Percentiles rank a stretch among this genome's conserved stretches.
Evolutionary conservation across 2,113 vertebrate species (phyloP).

Genomic region (Anas platyrhynchos): DNA sequence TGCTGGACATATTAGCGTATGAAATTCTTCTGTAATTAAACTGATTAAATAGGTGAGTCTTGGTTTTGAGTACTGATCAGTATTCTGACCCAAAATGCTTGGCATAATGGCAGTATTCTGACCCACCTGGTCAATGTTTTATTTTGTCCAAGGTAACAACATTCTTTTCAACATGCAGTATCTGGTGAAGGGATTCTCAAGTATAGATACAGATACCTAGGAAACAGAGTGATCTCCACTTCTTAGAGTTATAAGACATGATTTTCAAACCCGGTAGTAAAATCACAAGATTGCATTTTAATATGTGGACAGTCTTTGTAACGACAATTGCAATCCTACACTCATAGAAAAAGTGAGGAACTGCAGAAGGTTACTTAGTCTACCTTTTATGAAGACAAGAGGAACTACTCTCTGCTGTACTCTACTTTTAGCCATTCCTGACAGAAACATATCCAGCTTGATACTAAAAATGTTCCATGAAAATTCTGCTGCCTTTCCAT

Average conservation of each 20-base stretch:
- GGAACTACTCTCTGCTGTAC: background rate
- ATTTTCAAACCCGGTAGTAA: background rate
- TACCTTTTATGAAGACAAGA: background rate
- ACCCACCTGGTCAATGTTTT: background rate
- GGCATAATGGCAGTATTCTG: background rate
- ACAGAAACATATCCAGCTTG: background rate
- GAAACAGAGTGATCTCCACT: background rate
- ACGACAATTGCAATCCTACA: background rate
- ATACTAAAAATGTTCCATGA: background rate
- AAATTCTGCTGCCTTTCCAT: background rate
- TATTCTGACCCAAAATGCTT: background rate
- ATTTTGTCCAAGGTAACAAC: background rate
- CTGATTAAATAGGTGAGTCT: background rate
- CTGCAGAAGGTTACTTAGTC: background rate
- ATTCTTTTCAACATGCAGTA: background rate
- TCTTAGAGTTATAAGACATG: background rate
- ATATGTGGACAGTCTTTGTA: background rate
- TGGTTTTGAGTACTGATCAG: background rate
- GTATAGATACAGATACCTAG: background rate
- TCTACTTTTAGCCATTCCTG: background rate
- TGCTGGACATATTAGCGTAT: background rate
- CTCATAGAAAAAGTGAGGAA: background rate
- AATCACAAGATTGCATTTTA: background rate
- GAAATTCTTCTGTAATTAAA: background rate
- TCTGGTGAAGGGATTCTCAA: background rate